Base-by-base conservation (phyloP, 2,888 invertebrate genomes). In the Lomographa bimaculata region DNA sequence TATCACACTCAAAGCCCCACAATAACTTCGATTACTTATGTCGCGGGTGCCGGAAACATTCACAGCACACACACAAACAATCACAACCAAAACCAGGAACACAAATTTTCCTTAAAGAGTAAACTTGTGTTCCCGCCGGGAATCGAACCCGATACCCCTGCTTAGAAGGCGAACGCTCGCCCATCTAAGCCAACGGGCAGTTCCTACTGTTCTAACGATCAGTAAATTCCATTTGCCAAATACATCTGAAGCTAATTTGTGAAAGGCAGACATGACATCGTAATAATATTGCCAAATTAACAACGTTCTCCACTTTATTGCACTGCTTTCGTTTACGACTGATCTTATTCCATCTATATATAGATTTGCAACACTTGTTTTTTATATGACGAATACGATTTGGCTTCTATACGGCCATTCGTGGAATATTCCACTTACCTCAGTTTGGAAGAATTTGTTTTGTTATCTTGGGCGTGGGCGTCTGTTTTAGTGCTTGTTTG, bases 331-430 rank as follows among this genome's bases (percentile, higher is more conserved):
- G 27, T 37, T 44, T 40, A 40, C 28, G 33, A 32, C 24, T 7
- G 16, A 19, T 29, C 14, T 27, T 25, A 8, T 29, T 36, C 38
- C 16, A 27, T 23, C 33, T 37, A 20, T 16, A 25, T 44, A 32
- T 34, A 30, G 44, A 39, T 33, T 25, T 32, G 33, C 33, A 26
- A 33, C 33, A 40, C 33, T 33, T 36, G 14, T 14, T 27, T 34
- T 37, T 42, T 38, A 35, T 41, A 33, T 35, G 37, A 39, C 16
- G 14, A 39, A 38, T 29, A 28, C 6, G 37, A 36, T 41, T 36
- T 28, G 17, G 33, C 29, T 37, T 25, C 19, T n/a, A n/a, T n/a
- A n/a, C n/a, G 11, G 11, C 11, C 26, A 21, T 26, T 35, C 27
- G 8, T 10, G 20, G 35, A 21, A 26, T 18, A 23, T 39, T 48